Evolutionary conservation across 1,140 invertebrate species (phyloP).

Genomic region (Lasaia peninsularis): DNA sequence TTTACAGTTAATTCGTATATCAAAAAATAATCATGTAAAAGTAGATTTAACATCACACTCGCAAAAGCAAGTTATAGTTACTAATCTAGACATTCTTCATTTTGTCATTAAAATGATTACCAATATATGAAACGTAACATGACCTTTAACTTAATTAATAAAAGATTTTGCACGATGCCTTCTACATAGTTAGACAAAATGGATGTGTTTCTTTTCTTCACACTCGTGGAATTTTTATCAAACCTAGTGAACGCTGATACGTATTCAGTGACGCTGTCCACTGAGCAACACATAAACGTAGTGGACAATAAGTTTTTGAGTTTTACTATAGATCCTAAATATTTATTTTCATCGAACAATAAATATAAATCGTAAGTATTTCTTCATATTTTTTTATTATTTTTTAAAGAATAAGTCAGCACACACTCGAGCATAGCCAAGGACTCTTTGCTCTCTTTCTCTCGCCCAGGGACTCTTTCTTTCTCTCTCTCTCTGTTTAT

Average conservation of each 20-base stretch:
- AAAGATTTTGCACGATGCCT: background rate
- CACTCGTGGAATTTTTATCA: background rate
- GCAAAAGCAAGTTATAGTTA: too few relatives aligned
- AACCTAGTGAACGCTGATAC: conserved; percentile 30
- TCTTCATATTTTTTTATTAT: conserved; percentile 16
- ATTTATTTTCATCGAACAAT: conserved; percentile 48
- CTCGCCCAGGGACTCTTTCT: too few relatives aligned
- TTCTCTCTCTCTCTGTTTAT: too few relatives aligned
- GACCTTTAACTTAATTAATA: background rate
- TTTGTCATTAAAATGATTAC: too few relatives aligned
- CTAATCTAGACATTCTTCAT: too few relatives aligned
- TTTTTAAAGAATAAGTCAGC: too few relatives aligned
- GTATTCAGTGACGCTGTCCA: conserved; percentile 44
- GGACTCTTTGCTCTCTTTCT: too few relatives aligned
- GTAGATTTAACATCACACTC: too few relatives aligned
- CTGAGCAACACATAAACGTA: conserved; percentile 70
- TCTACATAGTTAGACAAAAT: background rate
- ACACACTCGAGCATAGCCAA: too few relatives aligned
- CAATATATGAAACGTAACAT: background rate
- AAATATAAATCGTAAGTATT: conserved; percentile 53
- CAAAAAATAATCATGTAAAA: too few relatives aligned
- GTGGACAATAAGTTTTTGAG: conserved; percentile 81
- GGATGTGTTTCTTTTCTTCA: background rate
- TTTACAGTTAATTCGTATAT: too few relatives aligned
- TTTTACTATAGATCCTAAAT: conserved; percentile 79